Percentiles rank a stretch among this genome's conserved stretches.
phyloP scores from a whole-genome alignment of 2,888 invertebrate species.

The Drosophila greeni region DNA sequence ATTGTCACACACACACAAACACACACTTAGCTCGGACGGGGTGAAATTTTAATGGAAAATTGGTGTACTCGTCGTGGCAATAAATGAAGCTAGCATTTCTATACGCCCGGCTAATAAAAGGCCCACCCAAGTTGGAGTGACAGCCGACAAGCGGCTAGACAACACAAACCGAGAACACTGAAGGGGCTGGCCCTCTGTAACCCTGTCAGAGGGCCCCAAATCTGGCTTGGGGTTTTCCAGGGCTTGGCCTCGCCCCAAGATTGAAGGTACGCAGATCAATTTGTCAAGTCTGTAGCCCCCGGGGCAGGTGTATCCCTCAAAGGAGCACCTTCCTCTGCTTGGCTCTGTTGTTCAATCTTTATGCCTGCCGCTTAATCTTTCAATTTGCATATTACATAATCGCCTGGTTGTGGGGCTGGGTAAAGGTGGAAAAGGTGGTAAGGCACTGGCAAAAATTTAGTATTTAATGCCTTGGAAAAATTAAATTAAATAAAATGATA shows the following conservation, averaged over 20 bases:
- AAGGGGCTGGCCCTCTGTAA: slow-evolving; percentile 51
- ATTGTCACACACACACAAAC: slow-evolving; percentile 45
- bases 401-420: slow-evolving; percentile 31
- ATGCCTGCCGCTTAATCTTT: slow-evolving; percentile 42
- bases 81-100: slow-evolving; percentile 50
- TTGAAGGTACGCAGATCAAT: slow-evolving; percentile 34
- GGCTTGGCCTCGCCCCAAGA: slow-evolving; percentile 3
- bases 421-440: background rate
- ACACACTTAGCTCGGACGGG: slow-evolving; percentile 18
- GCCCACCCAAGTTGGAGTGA: slow-evolving; percentile 23
- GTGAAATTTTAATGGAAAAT: slow-evolving; percentile 62
- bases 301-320: slow-evolving; percentile 22
- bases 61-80: slow-evolving; percentile 50
- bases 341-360: slow-evolving; percentile 17
- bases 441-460: background rate
- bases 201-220: slow-evolving; percentile 22
- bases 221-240: slow-evolving; percentile 1
- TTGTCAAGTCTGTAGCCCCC: slow-evolving; percentile 13
- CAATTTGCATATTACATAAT: slow-evolving; percentile 67
- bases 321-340: slow-evolving; percentile 13
- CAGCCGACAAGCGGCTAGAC: slow-evolving; percentile 40
- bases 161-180: slow-evolving; percentile 43
- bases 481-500: too few relatives aligned
- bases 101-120: slow-evolving; percentile 51
- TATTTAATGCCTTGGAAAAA: too few relatives aligned